Conservation (phyloP, 2,113 vertebrate genomes). For the Leptocoma aspasia region DNA sequence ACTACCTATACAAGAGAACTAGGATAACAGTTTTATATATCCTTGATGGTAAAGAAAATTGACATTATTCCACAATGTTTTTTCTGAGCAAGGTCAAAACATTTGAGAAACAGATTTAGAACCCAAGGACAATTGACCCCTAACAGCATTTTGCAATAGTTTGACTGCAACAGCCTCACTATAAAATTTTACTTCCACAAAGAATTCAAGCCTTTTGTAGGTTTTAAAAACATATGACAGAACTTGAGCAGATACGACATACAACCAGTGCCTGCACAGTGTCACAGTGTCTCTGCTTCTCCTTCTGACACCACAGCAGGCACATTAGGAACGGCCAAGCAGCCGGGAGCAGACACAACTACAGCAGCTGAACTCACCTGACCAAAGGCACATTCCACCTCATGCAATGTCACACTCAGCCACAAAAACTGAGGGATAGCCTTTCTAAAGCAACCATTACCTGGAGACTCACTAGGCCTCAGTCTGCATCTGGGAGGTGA, state of each 20-base stretch:
- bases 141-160: neutral
- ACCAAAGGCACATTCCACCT: neutral
- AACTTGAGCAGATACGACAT: neutral
- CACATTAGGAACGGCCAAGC: neutral
- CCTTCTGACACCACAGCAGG: rapidly evolving
- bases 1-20: neutral
- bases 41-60: neutral
- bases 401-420: rapidly evolving
- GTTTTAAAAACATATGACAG: neutral
- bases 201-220: neutral
- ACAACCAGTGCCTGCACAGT: neutral
- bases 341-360: neutral
- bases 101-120: neutral
- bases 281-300: neutral
- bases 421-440: neutral
- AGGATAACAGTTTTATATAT: neutral
- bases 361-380: neutral
- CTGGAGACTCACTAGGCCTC: neutral
- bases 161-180: neutral
- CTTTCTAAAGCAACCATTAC: neutral
- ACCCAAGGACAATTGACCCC: neutral
- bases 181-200: neutral
- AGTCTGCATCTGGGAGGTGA: neutral
- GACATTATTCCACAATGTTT: neutral
- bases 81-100: neutral